A percentile compares a stretch with the other conserved stretches of the same genome.
phyloP scores from a whole-genome alignment of 1,140 invertebrate genomes.

The Odontomachus brunneus region DNA sequence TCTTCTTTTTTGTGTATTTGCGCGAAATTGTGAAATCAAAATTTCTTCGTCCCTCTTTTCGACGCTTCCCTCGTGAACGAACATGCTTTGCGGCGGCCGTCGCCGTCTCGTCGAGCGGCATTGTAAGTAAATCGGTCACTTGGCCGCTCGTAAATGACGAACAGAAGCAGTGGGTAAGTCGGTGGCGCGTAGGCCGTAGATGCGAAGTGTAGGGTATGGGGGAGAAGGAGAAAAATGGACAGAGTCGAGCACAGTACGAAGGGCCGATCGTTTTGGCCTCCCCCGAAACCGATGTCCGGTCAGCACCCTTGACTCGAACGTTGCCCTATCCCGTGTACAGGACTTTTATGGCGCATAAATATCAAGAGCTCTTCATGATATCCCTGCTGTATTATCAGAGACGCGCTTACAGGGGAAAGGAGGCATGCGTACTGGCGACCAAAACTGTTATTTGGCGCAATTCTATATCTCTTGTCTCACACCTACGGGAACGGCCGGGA shows the following conservation, averaged over 20 bases:
- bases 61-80: constrained; percentile 37
- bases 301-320: constrained; percentile 80
- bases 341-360: constrained; percentile 85
- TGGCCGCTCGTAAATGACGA: constrained; percentile 77
- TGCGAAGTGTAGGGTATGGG: constrained; percentile 51
- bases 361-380: constrained; percentile 84
- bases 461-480: constrained; percentile 74
- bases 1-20: too few species aligned
- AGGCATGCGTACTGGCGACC: constrained; percentile 16
- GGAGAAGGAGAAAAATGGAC: constrained; percentile 43
- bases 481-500: constrained; percentile 51
- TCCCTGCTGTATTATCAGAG: constrained; percentile 83
- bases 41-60: constrained; percentile 15
- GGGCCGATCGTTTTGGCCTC: constrained; percentile 73
- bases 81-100: constrained; percentile 12
- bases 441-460: constrained; percentile 76
- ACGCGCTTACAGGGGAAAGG: constrained; percentile 74
- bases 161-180: constrained; percentile 56
- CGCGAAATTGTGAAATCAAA: too few species aligned
- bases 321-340: constrained; percentile 78
- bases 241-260: constrained; percentile 43
- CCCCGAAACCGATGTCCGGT: constrained; percentile 82
- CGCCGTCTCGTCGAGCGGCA: constrained; percentile 73
- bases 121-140: constrained; percentile 84
- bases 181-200: constrained; percentile 29